Conservation (phyloP, 2,888 invertebrate species). For the Odontomyia ornata region DNA sequence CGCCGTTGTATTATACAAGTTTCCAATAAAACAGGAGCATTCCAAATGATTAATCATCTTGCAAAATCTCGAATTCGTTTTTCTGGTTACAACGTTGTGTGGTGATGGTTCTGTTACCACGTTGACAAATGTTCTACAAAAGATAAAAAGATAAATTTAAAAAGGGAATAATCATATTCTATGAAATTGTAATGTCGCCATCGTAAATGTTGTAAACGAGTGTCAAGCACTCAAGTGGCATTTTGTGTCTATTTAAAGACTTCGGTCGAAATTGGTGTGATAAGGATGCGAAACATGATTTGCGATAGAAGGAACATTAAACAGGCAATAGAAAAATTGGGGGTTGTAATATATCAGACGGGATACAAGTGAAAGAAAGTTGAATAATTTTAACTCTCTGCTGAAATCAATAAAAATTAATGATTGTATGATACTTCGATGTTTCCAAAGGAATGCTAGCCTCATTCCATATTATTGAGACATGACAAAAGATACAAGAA, state of each 20-base stretch:
- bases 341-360: not conserved
- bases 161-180: conserved; percentile 40
- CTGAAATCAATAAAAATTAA: not conserved
- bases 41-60: conserved; percentile 53
- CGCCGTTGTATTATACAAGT: conserved; percentile 51
- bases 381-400: not conserved
- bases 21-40: conserved; percentile 53
- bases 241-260: too few species aligned
- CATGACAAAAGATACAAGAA: too few species aligned
- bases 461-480: too few species aligned
- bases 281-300: not conserved
- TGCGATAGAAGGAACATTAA: conserved; percentile 10
- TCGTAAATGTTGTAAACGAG: conserved; percentile 23
- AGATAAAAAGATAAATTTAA: conserved; percentile 25
- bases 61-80: conserved; percentile 52
- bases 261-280: not conserved
- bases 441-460: too few species aligned
- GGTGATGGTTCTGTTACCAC: conserved; percentile 63
- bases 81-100: conserved; percentile 50
- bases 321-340: not conserved
- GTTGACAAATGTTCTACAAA: conserved; percentile 65
- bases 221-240: conserved; percentile 15
- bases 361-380: not conserved
- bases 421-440: not conserved
- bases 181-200: conserved; percentile 41